phyloP scores from a whole-genome alignment of 2,113 vertebrate species.

The Pterocles burchelli region DNA sequence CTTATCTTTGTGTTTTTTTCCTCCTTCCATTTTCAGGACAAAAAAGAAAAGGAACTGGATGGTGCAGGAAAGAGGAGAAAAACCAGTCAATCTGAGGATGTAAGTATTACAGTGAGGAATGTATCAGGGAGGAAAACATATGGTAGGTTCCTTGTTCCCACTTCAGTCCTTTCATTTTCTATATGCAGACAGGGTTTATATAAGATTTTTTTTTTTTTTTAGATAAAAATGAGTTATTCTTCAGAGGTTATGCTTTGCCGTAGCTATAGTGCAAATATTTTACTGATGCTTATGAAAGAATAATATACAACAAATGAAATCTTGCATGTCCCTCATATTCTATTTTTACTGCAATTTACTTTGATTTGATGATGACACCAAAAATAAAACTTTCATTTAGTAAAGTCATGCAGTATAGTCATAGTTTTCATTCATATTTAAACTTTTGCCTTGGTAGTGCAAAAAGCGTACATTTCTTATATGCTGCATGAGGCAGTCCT shows the following conservation, averaged over 20 bases:
- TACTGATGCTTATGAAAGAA: not conserved
- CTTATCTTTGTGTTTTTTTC: not conserved
- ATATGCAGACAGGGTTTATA: not conserved
- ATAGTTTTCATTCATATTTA: not conserved
- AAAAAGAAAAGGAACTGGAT: constrained; percentile 94
- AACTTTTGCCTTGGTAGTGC: not conserved
- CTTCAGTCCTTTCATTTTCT: not conserved
- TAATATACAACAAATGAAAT: not conserved
- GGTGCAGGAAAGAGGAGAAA: constrained; percentile 91
- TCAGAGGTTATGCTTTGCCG: rapidly evolving
- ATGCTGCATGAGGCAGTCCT: not conserved
- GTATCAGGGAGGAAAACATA: not conserved
- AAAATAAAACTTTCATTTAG: not conserved
- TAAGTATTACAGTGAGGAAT: constrained; percentile 72
- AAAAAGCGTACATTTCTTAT: not conserved
- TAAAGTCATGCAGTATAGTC: not conserved
- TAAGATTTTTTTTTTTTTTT: not conserved
- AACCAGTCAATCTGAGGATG: constrained; percentile 95
- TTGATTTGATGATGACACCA: not conserved
- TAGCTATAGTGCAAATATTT: not conserved
- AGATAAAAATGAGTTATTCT: not conserved
- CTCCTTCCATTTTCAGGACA: constrained; percentile 79
- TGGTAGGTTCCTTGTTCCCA: not conserved
- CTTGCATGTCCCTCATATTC: not conserved
- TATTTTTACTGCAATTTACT: not conserved